These are phyloP conservation scores for Schlechtendalia chinensis DNA, from an alignment of 1,140 invertebrate species.

Conservation along the genomic window DNA sequence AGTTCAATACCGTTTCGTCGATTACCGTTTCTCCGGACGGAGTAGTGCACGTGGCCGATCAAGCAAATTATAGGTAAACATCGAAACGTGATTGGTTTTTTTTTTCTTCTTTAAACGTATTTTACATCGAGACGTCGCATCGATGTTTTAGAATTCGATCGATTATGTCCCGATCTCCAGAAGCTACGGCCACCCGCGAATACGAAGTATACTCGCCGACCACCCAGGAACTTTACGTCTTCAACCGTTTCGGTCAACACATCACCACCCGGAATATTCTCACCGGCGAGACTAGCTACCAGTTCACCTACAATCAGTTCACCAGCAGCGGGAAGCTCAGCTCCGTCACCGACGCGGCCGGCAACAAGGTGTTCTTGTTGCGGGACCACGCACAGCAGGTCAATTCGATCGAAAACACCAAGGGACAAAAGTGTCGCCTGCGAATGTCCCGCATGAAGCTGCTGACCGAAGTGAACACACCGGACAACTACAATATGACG, in stretches of 20 bases:
- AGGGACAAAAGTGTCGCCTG: conserved; percentile 86
- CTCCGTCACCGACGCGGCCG: conserved; percentile 88
- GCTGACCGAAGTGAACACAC: conserved; percentile 82
- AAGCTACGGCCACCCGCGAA: conserved; percentile 76
- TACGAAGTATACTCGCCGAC: conserved; percentile 95
- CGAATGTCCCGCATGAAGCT: conserved; percentile 85
- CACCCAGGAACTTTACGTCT: conserved; percentile 92
- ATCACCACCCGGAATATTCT: conserved; percentile 88
- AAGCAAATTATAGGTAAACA: conserved; percentile 71
- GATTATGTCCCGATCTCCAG: conserved; percentile 87
- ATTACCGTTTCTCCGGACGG: conserved; percentile 91
- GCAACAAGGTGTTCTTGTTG: conserved; percentile 86
- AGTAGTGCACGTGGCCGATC: conserved; percentile 90
- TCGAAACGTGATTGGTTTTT: background rate
- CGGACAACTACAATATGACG: conserved; percentile 87
- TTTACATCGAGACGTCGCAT: no score
- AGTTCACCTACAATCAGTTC: conserved; percentile 93
- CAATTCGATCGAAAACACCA: conserved; percentile 91
- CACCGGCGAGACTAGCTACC: conserved; percentile 86
- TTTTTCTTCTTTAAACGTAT: no score
- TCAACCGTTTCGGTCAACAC: conserved; percentile 94
- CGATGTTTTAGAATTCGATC: conserved; percentile 70
- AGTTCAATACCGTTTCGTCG: conserved; percentile 92
- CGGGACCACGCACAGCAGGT: conserved; percentile 85
- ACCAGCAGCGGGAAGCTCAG: conserved; percentile 93